These are phyloP conservation scores for Mastomys natalensis DNA, from an alignment of 2,113 vertebrate species.

Conservation along the genomic window DNA sequence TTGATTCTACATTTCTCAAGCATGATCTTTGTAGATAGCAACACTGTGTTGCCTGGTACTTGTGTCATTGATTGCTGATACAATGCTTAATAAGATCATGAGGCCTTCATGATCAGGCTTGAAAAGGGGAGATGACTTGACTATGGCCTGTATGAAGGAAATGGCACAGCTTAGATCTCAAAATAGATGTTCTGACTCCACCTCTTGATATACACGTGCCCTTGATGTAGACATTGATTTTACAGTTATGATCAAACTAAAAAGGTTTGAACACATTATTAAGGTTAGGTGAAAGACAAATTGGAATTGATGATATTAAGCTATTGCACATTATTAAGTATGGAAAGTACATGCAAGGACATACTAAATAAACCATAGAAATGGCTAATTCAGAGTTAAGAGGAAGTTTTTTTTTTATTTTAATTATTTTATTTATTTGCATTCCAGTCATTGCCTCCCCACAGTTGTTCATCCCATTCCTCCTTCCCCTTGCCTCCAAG, in stretches of 20 bases:
- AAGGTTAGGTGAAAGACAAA: background rate
- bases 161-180: background rate
- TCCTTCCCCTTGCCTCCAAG: too few relatives aligned
- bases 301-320: background rate
- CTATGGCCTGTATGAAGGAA: background rate
- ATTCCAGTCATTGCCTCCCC: too few relatives aligned
- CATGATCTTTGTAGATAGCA: background rate
- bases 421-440: too few relatives aligned
- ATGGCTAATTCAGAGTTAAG: background rate
- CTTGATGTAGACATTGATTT: background rate
- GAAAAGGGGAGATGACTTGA: background rate
- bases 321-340: background rate
- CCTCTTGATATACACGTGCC: background rate
- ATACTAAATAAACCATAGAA: background rate
- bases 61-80: background rate
- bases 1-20: background rate
- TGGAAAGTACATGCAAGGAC: background rate
- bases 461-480: too few relatives aligned
- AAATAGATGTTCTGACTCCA: background rate
- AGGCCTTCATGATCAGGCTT: background rate
- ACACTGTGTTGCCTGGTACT: background rate
- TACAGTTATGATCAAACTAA: background rate
- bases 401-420: too few relatives aligned
- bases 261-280: background rate
- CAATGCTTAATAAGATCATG: background rate